Base-by-base conservation (phyloP, 2,888 invertebrate species). In the Cyclophora punctaria region DNA sequence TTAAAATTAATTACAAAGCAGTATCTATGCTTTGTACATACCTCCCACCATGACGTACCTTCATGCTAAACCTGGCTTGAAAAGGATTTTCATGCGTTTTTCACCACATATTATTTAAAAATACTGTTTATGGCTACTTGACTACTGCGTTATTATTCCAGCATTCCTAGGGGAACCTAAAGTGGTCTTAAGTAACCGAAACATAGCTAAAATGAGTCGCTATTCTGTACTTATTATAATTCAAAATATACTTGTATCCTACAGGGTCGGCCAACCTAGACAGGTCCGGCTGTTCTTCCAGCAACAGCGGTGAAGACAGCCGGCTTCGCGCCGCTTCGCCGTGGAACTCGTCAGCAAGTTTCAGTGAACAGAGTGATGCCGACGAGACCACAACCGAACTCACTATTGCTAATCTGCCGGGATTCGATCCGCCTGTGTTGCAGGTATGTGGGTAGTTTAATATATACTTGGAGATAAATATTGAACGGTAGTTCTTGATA, bases 301-400 rank as follows among this genome's bases (percentile, higher is more conserved):
- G 75, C 60, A 83, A 80, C 62, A 86, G 84, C 58, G 77, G 76
- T 44, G 88, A 86, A 52, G 83, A 80, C 51, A 64, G 70, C 45
- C 78, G 78, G 3, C 61, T 53, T 54, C 80, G 87, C 35, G 84
- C 86, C 37, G 70, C 66, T 6, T 88, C 88, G 2, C 88, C 88
- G 3, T 87, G 87, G 86, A 87, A 88, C 75, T 84, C 83, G 1
- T 85, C 85, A 4, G 78, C 75, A 3, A 80, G 78, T 56, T 72
- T 81, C 71, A 84, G 85, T 63, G 86, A 87, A 57, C 82, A 81
- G 51, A 84, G 84, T 67, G 86, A 86, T 57, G 62, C 69, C 35
- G 85, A 84, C 7, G 83, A 83, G 2, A 41, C 67, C 5, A 56
- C 64, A 40, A 74, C 83, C 5, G 88, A 88, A 56, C 77, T 88